Conservation (phyloP, 1,140 invertebrate genomes). For the Streblospio benedicti region DNA sequence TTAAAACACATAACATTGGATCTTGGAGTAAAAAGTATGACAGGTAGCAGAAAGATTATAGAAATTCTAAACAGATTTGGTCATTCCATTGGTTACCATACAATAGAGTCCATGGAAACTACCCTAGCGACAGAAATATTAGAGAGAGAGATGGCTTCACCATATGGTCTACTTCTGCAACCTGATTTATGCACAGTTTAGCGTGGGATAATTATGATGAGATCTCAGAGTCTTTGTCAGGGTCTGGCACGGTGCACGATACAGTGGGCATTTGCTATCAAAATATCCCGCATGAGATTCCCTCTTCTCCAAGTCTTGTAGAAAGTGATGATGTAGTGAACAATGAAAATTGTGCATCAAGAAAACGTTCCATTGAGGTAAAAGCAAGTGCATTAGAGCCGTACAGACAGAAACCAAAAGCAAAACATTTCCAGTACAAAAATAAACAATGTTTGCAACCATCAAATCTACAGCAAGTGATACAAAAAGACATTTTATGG, state of each 20-base stretch:
- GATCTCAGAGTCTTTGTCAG: conserved; percentile 44
- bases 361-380: neutral
- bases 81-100: conserved; percentile 10
- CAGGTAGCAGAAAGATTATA: conserved; percentile 15
- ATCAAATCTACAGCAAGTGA: neutral
- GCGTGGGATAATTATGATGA: conserved; percentile 48
- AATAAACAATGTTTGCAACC: no score
- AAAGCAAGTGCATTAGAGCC: neutral
- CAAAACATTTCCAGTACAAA: no score
- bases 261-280: conserved; percentile 45
- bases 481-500: neutral
- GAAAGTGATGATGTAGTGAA: neutral
- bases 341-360: neutral
- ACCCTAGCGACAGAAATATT: no score
- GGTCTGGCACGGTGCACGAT: conserved; percentile 47
- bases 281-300: neutral
- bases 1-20: conserved; percentile 9
- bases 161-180: neutral
- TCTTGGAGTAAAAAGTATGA: conserved; percentile 11
- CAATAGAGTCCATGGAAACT: conserved; percentile 10
- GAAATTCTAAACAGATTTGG: conserved; percentile 12
- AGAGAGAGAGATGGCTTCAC: no score
- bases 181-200: conserved; percentile 20
- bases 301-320: neutral
- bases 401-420: no score